phyloP scores from a whole-genome alignment of 2,888 invertebrate genomes.

The Pimpla rufipes region DNA sequence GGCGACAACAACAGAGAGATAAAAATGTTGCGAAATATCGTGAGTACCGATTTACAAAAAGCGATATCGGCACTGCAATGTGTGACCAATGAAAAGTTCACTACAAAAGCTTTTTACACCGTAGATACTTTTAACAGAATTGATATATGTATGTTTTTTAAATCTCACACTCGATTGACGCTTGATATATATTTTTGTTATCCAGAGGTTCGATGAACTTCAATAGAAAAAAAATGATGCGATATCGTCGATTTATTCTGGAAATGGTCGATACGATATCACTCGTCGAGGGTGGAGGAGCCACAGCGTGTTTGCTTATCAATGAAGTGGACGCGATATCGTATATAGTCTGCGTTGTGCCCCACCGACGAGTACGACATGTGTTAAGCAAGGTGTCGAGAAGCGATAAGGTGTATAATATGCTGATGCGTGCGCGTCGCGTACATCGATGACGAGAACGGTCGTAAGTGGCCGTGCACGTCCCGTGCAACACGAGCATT shows the following conservation, averaged over 20 bases:
- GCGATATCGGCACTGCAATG: too few species aligned
- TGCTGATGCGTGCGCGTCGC: slow-evolving; percentile 1
- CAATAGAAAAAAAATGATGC: background rate
- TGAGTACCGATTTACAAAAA: too few species aligned
- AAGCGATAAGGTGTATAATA: slow-evolving; percentile 48
- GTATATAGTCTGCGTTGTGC: background rate
- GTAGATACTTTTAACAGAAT: too few species aligned
- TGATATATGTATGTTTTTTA: too few species aligned
- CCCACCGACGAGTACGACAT: background rate
- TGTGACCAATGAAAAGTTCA: too few species aligned
- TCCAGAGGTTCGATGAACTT: slow-evolving; percentile 1
- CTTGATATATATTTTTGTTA: background rate
- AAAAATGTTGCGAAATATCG: too few species aligned
- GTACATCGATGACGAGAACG: slow-evolving; percentile 29
- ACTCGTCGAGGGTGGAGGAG: background rate
- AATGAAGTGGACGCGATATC: slow-evolving; percentile 9
- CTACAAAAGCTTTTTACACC: too few species aligned
- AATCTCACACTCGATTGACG: background rate
- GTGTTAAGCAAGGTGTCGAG: slow-evolving; percentile 38
- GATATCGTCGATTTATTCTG: slow-evolving; percentile 4
- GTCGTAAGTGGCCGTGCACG: background rate
- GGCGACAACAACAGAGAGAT: too few species aligned
- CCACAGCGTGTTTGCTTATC: slow-evolving; percentile 24
- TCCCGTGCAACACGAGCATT: slow-evolving; percentile 6
- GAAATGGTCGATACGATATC: slow-evolving; percentile 8